Percentiles rank a stretch among this genome's conserved stretches.
These are phyloP conservation scores for Nemopilema nomurai DNA, from an alignment of 30 jellyfish, hydroid and myxozoan genomes.

Conservation along the genomic window DNA sequence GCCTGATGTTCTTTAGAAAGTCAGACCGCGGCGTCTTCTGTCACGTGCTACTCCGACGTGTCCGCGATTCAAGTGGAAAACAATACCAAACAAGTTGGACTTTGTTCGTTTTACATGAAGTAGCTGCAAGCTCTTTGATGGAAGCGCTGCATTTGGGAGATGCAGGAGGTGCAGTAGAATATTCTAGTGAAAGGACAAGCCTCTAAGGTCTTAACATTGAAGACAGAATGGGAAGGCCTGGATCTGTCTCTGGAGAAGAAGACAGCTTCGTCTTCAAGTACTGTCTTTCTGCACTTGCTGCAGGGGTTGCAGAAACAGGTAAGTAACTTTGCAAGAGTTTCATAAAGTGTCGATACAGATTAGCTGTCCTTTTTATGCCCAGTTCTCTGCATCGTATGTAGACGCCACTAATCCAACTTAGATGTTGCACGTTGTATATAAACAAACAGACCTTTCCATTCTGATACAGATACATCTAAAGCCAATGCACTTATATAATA, in stretches of 20 bases:
- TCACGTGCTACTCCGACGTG: conserved; percentile 22
- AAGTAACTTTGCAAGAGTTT: not conserved
- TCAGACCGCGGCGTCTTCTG: too few species aligned
- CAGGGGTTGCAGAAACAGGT: conserved; percentile 95
- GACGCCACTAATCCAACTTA: too few species aligned
- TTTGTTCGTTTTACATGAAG: conserved; percentile 24
- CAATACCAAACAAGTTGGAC: conserved; percentile 30
- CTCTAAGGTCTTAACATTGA: not conserved
- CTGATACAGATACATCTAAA: too few species aligned
- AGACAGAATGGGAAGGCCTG: conserved; percentile 83
- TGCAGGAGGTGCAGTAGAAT: too few species aligned
- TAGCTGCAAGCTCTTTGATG: not conserved
- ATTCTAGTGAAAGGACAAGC: too few species aligned
- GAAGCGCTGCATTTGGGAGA: not conserved
- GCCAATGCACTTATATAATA: too few species aligned
- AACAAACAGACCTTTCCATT: too few species aligned
- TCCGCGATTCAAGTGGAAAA: not conserved
- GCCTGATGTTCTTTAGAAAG: too few species aligned
- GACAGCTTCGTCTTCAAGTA: conserved; percentile 79
- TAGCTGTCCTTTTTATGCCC: too few species aligned
- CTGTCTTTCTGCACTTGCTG: conserved; percentile 79
- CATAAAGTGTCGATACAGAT: too few species aligned
- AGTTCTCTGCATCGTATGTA: too few species aligned
- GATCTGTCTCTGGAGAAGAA: conserved; percentile 46
- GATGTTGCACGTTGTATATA: too few species aligned